Base-by-base conservation (phyloP, 2,113 vertebrate species). In the Sorex fumeus region DNA sequence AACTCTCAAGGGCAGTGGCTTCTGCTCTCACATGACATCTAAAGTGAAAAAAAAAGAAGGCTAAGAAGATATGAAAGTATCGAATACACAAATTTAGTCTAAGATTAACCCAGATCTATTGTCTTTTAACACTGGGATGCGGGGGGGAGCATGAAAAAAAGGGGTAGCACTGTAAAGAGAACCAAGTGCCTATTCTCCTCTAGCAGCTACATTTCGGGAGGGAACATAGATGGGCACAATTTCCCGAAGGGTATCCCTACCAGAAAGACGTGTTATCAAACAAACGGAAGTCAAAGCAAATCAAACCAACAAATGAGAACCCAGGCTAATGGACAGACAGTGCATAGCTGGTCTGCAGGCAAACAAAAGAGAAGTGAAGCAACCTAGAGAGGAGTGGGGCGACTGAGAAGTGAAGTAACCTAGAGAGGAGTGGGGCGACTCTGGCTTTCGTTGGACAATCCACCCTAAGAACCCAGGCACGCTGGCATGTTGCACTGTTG, bases 21-120 rank as follows among this genome's bases (percentile, higher is more conserved):
- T 86, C 66, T 83, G 70, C 64, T 88, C 84, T 86, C 70, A 83
- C 62, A 71, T 79, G 45, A 80, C 50, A 45, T 36, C 72, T 75
- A 60, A 60, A 60, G 3, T 4, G 40, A 64, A 86, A 83, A 79
- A 11, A 19, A 36, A 86, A 76, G 69, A 23, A 81, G 66, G 18
- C 50, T 66, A 47, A 71, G 16, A 36, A 60, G 45, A 27, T 36
- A 88, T 3, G 25, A 53, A 86, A 62, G n/a, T 77, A 70, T 57
- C 19, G 84, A 21, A 19, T 23, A 69, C 1, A 71, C 2, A 69
- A 11, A 78, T 81, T 78, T 50, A 66, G 4, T 85, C 75, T 85
- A 88, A 89, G 57, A 34, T 60, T 71, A 67, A 3, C 64, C 30
- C 3, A 19, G 45, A 25, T 18, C 18, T 8, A 66, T 67, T 90